Evolutionary conservation across 2,888 invertebrate species (phyloP).

Genomic region (Nudaria mundana): DNA sequence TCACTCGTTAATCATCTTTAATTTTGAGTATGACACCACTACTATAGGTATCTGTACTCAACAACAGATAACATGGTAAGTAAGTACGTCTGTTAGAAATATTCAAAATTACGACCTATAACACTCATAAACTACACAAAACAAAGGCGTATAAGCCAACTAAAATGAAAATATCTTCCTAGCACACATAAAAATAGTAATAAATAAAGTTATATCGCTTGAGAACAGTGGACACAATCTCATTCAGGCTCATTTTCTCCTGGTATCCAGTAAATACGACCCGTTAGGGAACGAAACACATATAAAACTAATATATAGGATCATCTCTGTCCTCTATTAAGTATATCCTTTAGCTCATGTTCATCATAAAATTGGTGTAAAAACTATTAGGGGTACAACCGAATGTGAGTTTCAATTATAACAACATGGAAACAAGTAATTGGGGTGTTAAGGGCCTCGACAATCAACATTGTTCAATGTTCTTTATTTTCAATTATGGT

Average conservation of each 20-base stretch:
- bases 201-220: conserved; percentile 50
- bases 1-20: too few species aligned
- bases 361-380: conserved; percentile 22
- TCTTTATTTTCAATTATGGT: too few species aligned
- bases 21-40: too few species aligned
- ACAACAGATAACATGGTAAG: too few species aligned
- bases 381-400: conserved; percentile 12
- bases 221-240: conserved; percentile 43
- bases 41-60: too few species aligned
- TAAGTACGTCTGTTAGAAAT: background rate
- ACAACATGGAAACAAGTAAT: too few species aligned
- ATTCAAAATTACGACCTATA: background rate
- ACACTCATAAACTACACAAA: conserved; percentile 2
- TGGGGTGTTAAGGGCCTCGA: too few species aligned
- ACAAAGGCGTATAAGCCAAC: conserved; percentile 7
- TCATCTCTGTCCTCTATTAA: conserved; percentile 53
- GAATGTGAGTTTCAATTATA: too few species aligned
- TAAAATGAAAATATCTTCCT: conserved; percentile 29
- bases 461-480: too few species aligned
- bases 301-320: conserved; percentile 62
- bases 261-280: conserved; percentile 47
- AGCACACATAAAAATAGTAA: conserved; percentile 35
- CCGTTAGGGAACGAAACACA: conserved; percentile 40
- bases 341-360: conserved; percentile 37
- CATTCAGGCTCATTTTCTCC: conserved; percentile 40